A percentile compares a stretch with the other conserved stretches of the same genome.
Evolutionary conservation across 2,797 vertebrate species (phyloP).

Genomic region (Netta rufina): DNA sequence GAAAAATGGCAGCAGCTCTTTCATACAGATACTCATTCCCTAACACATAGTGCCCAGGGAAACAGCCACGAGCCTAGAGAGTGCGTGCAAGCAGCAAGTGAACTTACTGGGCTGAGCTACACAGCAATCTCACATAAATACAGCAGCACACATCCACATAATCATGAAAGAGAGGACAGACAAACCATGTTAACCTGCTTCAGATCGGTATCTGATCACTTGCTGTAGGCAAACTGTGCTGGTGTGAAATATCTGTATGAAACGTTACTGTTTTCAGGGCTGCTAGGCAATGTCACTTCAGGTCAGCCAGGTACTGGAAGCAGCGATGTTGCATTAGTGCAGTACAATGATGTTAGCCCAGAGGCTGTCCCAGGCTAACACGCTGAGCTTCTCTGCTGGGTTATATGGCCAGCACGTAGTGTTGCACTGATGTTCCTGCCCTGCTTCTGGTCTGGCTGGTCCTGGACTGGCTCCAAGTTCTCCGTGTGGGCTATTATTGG

Average conservation of each 20-base stretch:
- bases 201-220: not conserved
- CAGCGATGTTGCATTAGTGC: not conserved
- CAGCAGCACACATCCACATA: not conserved
- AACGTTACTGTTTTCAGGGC: slow-evolving; percentile 4
- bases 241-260: slow-evolving; percentile 47
- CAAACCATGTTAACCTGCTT: not conserved
- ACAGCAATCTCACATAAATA: not conserved
- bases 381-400: not conserved
- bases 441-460: not conserved
- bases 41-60: slow-evolving; percentile 27
- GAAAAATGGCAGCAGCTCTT: slow-evolving; percentile 51
- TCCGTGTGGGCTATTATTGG: not conserved
- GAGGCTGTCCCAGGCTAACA: not conserved
- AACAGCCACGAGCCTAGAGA: slow-evolving; percentile 36
- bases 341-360: not conserved
- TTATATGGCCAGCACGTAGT: rapidly evolving
- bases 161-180: slow-evolving; percentile 37
- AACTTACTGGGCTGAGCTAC: slow-evolving; percentile 22
- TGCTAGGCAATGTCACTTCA: not conserved
- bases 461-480: not conserved
- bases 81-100: slow-evolving; percentile 6
- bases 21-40: slow-evolving; percentile 45
- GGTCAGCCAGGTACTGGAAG: not conserved
- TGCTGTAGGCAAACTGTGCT: slow-evolving; percentile 34
- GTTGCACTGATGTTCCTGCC: not conserved